A percentile compares a stretch with the other conserved stretches of the same genome.
Conservation (phyloP, 2,113 vertebrate genomes). For the Corapipo altera region DNA sequence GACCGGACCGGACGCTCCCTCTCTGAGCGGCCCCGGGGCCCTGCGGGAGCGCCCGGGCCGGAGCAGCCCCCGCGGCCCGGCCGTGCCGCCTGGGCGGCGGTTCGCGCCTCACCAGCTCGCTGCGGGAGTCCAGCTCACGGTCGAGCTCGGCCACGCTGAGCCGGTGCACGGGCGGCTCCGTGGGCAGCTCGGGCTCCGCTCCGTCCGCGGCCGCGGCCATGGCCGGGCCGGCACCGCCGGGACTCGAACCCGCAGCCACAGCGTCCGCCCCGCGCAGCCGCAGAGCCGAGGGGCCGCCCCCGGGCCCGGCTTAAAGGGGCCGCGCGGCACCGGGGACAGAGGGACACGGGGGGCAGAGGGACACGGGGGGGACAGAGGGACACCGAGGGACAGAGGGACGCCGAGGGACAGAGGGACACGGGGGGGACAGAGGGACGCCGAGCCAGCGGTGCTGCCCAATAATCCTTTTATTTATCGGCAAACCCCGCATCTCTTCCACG, state of each 20-base stretch:
- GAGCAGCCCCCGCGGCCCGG: neutral
- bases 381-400: too few relatives aligned
- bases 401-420: too few relatives aligned
- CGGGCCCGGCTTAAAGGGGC: neutral
- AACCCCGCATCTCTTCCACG: neutral
- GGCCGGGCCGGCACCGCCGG: neutral
- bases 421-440: too few relatives aligned
- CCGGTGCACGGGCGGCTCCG: neutral
- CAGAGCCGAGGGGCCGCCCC: neutral
- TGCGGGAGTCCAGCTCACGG: slow-evolving; percentile 49
- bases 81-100: neutral
- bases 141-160: slow-evolving; percentile 49
- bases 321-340: neutral
- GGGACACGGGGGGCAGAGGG: too few relatives aligned
- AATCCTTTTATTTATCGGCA: neutral
- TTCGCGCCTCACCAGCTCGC: slow-evolving; percentile 49
- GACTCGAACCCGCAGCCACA: accelerated
- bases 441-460: accelerated
- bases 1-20: neutral
- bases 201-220: neutral
- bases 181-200: neutral
- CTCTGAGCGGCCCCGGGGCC: neutral
- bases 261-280: neutral
- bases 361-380: too few relatives aligned
- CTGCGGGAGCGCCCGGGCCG: neutral